Evolutionary conservation across 2,113 vertebrate species (phyloP).

Genomic region (Ovis canadensis): DNA sequence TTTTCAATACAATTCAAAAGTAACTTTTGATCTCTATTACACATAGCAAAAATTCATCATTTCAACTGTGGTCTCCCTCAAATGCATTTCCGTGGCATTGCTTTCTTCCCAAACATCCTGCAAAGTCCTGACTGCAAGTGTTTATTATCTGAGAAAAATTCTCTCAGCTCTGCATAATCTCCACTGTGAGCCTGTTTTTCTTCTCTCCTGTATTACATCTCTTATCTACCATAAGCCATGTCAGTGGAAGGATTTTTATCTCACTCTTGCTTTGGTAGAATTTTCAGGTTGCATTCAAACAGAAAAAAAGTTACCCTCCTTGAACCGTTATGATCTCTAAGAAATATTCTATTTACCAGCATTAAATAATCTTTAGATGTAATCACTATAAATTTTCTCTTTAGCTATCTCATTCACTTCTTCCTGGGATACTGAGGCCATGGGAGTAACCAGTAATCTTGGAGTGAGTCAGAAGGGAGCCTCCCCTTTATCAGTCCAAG

Average conservation of each 20-base stretch:
- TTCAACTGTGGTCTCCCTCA: neutral
- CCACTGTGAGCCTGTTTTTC: neutral
- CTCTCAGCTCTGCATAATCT: neutral
- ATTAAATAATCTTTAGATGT: neutral
- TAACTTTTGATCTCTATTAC: neutral
- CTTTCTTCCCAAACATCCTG: neutral
- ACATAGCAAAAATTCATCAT: constrained; percentile 12
- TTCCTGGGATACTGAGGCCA: neutral
- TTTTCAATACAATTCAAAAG: constrained; percentile 4
- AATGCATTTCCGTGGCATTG: neutral
- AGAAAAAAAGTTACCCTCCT: neutral
- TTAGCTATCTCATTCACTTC: neutral
- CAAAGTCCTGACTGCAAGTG: neutral
- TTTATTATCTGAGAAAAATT: constrained; percentile 23
- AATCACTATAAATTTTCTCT: neutral
- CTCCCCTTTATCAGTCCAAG: neutral
- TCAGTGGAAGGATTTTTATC: neutral
- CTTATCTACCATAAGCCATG: neutral
- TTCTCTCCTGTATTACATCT: neutral
- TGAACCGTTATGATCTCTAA: neutral
- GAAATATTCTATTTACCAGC: neutral
- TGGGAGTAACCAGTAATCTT: neutral
- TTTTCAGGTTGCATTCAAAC: neutral
- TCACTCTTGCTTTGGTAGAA: neutral
- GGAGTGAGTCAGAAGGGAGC: neutral